Percentiles rank a stretch among this genome's conserved stretches.
Conservation (phyloP, 2,113 vertebrate species). For the Mystacornis crossleyi region DNA sequence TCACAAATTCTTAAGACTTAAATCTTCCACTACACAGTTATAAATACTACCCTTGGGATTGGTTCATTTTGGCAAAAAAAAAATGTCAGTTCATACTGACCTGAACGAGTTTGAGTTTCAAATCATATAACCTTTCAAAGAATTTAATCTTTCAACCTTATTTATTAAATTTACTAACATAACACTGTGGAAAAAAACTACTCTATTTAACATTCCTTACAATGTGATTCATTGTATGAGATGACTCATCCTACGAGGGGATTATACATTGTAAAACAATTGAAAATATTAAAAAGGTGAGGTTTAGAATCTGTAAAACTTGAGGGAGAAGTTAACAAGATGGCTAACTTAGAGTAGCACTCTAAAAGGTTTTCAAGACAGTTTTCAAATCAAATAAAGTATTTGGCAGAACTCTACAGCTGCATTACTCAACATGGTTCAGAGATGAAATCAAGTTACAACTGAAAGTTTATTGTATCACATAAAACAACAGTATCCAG, state of each 20-base stretch:
- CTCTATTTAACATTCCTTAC: neutral
- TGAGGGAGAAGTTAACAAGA: neutral
- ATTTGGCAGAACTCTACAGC: neutral
- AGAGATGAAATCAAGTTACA: neutral
- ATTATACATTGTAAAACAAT: neutral
- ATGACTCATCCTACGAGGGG: neutral
- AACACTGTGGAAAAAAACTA: neutral
- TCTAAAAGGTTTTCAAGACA: neutral
- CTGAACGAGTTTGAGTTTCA: neutral
- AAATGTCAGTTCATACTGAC: neutral
- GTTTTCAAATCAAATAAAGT: neutral
- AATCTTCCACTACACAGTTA: neutral
- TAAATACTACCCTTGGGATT: neutral
- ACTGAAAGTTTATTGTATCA: constrained; percentile 5
- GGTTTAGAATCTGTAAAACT: neutral
- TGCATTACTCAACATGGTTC: neutral
- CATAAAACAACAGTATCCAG: neutral
- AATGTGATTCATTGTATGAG: neutral
- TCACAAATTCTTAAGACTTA: neutral
- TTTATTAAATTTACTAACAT: neutral
- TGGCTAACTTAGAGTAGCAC: neutral
- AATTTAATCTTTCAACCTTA: neutral
- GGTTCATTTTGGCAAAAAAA: neutral
- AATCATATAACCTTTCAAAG: neutral
- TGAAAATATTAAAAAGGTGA: neutral